Evolutionary conservation across 2,797 vertebrate genomes (phyloP).

Genomic region (Huso huso): DNA sequence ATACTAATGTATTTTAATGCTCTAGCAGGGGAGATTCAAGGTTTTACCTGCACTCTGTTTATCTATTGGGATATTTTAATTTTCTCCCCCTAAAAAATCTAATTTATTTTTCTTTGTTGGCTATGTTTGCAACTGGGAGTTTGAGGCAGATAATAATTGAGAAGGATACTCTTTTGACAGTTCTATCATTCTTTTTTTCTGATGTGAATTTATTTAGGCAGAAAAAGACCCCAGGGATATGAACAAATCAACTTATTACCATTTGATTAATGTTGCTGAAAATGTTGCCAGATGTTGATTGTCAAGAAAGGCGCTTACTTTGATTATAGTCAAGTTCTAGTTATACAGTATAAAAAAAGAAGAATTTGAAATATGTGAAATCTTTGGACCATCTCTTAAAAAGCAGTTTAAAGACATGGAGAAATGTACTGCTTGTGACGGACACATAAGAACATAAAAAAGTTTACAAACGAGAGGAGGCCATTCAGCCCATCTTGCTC

Average conservation of each 20-base stretch:
- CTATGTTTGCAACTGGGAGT: constrained; percentile 23
- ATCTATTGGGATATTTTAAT: constrained; percentile 4
- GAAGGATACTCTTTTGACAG: constrained; percentile 40
- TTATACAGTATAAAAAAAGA: constrained; percentile 34
- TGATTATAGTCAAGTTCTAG: constrained; percentile 38
- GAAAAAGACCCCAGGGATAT: constrained; percentile 50
- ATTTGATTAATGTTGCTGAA: constrained; percentile 59
- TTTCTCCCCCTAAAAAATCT: constrained; percentile 22
- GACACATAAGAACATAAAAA: too few relatives aligned
- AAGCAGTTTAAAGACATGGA: too few relatives aligned
- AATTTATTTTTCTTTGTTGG: constrained; percentile 31
- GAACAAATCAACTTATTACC: constrained; percentile 56
- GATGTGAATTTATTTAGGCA: constrained; percentile 56
- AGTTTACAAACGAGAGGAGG: too few relatives aligned
- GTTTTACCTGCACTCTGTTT: constrained; percentile 11
- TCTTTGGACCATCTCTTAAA: constrained; percentile 7
- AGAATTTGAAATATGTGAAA: constrained; percentile 14
- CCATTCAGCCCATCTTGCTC: too few relatives aligned
- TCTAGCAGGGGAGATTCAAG: constrained; percentile 18
- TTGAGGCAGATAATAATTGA: constrained; percentile 19
- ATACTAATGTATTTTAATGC: constrained; percentile 45
- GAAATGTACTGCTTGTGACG: too few relatives aligned
- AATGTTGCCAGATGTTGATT: constrained; percentile 49
- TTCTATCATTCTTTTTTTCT: constrained; percentile 47
- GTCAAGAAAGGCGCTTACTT: constrained; percentile 36